Evolutionary conservation across 2,888 invertebrate genomes (phyloP).

Genomic region (Merodon equestris): DNA sequence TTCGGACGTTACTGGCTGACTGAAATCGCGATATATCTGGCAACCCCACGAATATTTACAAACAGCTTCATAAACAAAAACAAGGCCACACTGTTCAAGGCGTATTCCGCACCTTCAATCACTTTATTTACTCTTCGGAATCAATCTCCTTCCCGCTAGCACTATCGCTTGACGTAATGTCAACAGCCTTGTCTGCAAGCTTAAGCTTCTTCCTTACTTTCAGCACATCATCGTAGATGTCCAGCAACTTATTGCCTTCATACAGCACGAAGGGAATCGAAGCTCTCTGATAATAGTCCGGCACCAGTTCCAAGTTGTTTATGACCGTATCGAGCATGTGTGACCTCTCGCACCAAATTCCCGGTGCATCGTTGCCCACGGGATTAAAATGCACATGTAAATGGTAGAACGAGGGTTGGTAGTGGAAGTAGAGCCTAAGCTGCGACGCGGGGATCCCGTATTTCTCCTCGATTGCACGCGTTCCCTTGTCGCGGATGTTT

Average conservation of each 20-base stretch:
- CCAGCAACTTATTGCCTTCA: slow-evolving; percentile 87
- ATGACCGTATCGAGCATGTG: slow-evolving; percentile 94
- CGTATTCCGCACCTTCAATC: not conserved
- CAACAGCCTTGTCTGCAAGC: not conserved
- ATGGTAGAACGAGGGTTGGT: slow-evolving; percentile 98
- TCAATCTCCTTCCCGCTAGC: not conserved
- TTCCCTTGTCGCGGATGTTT: slow-evolving; percentile 88
- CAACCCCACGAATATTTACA: too few relatives aligned
- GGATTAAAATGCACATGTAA: slow-evolving; percentile 96
- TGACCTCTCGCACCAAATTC: slow-evolving; percentile 90
- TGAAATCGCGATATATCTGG: too few relatives aligned
- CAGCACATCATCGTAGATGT: slow-evolving; percentile 80
- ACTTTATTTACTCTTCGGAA: slow-evolving; percentile 21
- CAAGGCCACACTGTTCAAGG: too few relatives aligned
- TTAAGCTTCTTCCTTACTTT: slow-evolving; percentile 13
- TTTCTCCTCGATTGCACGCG: slow-evolving; percentile 87
- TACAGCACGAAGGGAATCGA: slow-evolving; percentile 89
- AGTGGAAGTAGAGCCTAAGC: slow-evolving; percentile 93
- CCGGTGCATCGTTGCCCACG: slow-evolving; percentile 88
- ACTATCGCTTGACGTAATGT: not conserved
- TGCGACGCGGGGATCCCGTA: slow-evolving; percentile 86
- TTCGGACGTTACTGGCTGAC: too few relatives aligned
- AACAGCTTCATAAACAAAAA: too few relatives aligned
- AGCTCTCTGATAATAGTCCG: slow-evolving; percentile 90
- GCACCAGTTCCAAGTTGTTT: slow-evolving; percentile 89